Evolutionary conservation across 1,140 invertebrate species (phyloP).

Genomic region (Ostrea edulis): DNA sequence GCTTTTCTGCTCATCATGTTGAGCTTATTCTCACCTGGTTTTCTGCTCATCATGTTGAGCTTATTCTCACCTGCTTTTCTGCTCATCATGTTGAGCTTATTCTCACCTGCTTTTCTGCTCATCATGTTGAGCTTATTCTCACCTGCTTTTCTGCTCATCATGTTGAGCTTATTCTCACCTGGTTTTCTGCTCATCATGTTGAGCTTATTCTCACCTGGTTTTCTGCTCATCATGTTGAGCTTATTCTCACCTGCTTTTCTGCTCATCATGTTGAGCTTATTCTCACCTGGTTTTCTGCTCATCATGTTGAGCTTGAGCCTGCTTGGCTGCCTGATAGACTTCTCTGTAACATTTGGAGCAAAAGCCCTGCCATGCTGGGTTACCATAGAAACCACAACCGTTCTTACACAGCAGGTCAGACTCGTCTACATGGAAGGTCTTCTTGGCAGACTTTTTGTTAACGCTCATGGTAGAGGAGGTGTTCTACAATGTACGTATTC

Average conservation of each 20-base stretch:
- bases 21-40: too few species aligned
- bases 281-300: conserved; percentile 31
- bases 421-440: conserved; percentile 86
- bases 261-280: conserved; percentile 77
- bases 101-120: too few species aligned
- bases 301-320: conserved; percentile 74
- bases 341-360: conserved; percentile 92
- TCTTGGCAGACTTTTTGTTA: conserved; percentile 51
- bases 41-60: conserved; percentile 67
- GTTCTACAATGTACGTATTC: neutral
- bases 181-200: too few species aligned
- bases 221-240: conserved; percentile 67
- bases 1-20: conserved; percentile 68
- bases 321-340: conserved; percentile 74
- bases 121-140: conserved; percentile 73
- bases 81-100: conserved; percentile 71
- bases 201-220: conserved; percentile 47
- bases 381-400: conserved; percentile 97
- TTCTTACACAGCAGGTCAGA: conserved; percentile 95
- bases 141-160: conserved; percentile 64
- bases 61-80: too few species aligned
- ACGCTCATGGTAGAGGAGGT: neutral
- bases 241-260: conserved; percentile 70
- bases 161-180: conserved; percentile 73
- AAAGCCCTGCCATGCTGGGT: conserved; percentile 97